These are phyloP conservation scores for Sebastes miniatus DNA, from an alignment of 2,797 vertebrate genomes.

Conservation along the genomic window DNA sequence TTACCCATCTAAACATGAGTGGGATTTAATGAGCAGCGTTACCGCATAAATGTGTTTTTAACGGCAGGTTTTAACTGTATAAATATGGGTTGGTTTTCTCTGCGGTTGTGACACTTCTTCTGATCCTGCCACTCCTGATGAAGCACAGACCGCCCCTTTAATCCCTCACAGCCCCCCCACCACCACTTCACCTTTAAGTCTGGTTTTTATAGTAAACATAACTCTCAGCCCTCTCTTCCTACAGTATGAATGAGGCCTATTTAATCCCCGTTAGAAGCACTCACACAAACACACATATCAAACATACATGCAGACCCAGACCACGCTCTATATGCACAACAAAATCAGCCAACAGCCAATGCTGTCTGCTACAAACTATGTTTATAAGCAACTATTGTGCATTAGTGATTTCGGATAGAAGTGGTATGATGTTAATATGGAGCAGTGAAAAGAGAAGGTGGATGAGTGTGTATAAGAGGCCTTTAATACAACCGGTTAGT, in stretches of 20 bases:
- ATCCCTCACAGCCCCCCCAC: constrained; percentile 24
- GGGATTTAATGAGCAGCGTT: constrained; percentile 55
- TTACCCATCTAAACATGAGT: constrained; percentile 34
- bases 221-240: constrained; percentile 37
- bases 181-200: constrained; percentile 43
- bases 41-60: constrained; percentile 49
- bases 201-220: constrained; percentile 57
- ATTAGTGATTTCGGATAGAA: background rate
- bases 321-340: background rate
- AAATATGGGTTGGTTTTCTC: constrained; percentile 61
- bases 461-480: background rate
- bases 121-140: constrained; percentile 57
- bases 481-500: background rate
- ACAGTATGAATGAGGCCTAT: constrained; percentile 22
- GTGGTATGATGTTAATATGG: background rate
- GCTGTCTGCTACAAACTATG: background rate
- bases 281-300: constrained; percentile 23
- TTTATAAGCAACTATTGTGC: background rate
- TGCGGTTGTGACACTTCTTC: constrained; percentile 46
- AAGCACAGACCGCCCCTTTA: constrained; percentile 61
- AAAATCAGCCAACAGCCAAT: background rate
- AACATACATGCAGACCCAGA: constrained; percentile 10
- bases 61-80: constrained; percentile 31
- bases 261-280: constrained; percentile 31
- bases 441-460: background rate